Conservation (phyloP, 1,140 invertebrate genomes). For the Apocrypta bakeri region DNA sequence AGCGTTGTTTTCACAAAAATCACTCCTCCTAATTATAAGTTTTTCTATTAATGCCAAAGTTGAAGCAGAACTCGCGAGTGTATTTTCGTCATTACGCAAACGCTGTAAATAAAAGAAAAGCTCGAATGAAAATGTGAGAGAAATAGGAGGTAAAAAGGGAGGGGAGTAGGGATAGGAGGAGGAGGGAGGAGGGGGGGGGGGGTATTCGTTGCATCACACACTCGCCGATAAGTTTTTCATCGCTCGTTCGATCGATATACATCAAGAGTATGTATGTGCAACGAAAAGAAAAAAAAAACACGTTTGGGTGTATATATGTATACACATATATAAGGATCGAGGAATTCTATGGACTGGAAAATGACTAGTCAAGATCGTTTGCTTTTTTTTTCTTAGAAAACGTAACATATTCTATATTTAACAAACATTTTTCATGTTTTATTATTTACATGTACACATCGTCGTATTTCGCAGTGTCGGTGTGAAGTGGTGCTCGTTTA, state of each 20-base stretch:
- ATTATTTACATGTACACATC: conserved; percentile 60
- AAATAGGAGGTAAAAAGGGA: too few species aligned
- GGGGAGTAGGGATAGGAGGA: too few species aligned
- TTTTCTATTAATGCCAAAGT: conserved; percentile 2
- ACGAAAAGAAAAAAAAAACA: not conserved
- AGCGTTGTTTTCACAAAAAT: not conserved
- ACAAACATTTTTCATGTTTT: conserved; percentile 68
- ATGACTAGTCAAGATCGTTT: not conserved
- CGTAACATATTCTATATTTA: conserved; percentile 69
- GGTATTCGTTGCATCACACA: not conserved
- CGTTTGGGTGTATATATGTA: not conserved
- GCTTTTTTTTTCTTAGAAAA: conserved; percentile 61
- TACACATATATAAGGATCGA: too few species aligned
- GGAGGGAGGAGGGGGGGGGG: too few species aligned
- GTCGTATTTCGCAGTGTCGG: conserved; percentile 49
- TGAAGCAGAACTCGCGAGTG: not conserved
- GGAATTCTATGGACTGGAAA: too few species aligned
- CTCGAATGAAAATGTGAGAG: not conserved
- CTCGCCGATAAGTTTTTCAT: not conserved
- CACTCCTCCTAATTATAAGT: not conserved
- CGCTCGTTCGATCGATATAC: not conserved
- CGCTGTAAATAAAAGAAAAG: not conserved
- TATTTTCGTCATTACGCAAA: not conserved
- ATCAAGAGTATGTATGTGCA: not conserved
- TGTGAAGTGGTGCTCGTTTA: conserved; percentile 54